Base-by-base conservation (phyloP, 2,888 invertebrate species). In the Petrolisthes manimaculis region DNA sequence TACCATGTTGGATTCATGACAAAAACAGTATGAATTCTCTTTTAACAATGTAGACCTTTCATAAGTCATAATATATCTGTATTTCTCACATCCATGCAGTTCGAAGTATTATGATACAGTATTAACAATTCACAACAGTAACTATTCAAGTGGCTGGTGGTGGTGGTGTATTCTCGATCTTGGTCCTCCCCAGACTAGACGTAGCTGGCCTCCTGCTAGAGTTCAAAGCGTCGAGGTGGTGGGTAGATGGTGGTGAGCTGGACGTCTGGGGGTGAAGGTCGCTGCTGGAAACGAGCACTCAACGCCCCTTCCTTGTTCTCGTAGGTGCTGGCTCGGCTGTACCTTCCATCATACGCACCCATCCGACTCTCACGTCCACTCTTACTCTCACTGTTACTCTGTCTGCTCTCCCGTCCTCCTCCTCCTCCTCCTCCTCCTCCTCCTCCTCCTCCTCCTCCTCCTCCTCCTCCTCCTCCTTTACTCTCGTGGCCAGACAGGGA, bases 181-280 rank as follows among this genome's bases (percentile, higher is more conserved):
- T 37, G 37, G 37, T 37, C 84, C n/a, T 24, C 67, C 78, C n/a
- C 78, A 77, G 74, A 21, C 83, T 83, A 83, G 79, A 71, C 79
- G 83, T 84, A 83, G 80, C 78, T 78, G 80, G 83, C 87, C 71
- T 24, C 61, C 53, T 80, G 75, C 78, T 83, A 89, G 56, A 86
- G 86, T 9, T 86, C 80, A 53, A 86, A 86, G 51, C 77, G 86
- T 1, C 84, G 83, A 0, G 87, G 87, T 9, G 89, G 89, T 0
- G 89, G 89, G 75, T 89, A 89, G 75, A 86, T 82, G 37, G 89
- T 89, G 9, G 86, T 86, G 24, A 89, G 83, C 80, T 89, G 89
- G 18, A 86, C 83, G 61, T 89, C 89, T 24, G 81, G 24, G 37
- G 55, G 51, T 8, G 51, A 18, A 18, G n/a, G 21, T 5, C 21